Evolutionary conservation across 2,888 invertebrate species (phyloP), one percentile per base, ranked within the genome.

Genomic region (Thalpophila matura): DNA sequence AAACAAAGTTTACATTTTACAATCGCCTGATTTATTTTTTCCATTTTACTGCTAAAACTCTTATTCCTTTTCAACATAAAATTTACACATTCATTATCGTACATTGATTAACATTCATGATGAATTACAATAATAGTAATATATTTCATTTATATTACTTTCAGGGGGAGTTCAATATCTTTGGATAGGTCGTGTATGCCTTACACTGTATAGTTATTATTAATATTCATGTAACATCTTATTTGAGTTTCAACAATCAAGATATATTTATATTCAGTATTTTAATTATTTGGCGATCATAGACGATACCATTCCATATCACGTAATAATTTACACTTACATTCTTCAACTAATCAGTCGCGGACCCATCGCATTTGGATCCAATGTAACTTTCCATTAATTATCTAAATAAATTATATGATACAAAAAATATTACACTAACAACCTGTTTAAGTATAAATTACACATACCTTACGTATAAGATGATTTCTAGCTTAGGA

Each of bases 291-390:
- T 95, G 95, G 95, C 95, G 94, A 94, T 92, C 89, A 91, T 91
- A 91, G 84, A 90, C 90, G 91, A 91, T 90, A 93, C 90, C 92
- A 84, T 89, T 90, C 91, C 90, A 82, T 93, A 91, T 92, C 92
- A 92, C 93, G 89, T 90, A 83, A 86, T 88, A 91, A 90, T 90
- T 88, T 94, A 93, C 90, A 91, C 86, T 93, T 93, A 93, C 91
- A 89, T 89, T 89, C 89, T 91, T 92, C 93, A 93, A 88, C 94
- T 95, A 95, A 92, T 94, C 94, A 95, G 94, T 95, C 94, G 93
- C 84, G 92, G 94, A 91, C 87, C 94, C 91, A 66, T 86, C 85
- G 83, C 89, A 83, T 83, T 79, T 81, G 91, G 94, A 92, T 90
- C 94, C 94, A 92, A 86, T 91, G 89, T 91, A 92, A 90, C 94